Evolutionary conservation across 2,797 vertebrate genomes (phyloP).

Genomic region (Phaenicophaeus curvirostris): DNA sequence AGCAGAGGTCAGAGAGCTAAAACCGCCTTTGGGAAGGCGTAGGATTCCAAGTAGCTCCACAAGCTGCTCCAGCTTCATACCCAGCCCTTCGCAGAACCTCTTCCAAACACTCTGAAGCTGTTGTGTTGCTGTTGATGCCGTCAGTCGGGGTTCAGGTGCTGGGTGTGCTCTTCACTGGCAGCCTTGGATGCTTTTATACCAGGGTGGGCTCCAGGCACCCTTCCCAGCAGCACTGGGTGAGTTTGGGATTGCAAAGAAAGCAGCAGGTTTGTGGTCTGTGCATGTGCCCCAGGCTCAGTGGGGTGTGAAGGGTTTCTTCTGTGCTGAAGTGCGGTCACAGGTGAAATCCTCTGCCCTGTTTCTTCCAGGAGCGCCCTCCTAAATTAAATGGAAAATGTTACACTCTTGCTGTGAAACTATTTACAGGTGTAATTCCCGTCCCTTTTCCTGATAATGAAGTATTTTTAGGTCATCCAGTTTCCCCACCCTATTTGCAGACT

Average conservation of each 20-base stretch:
- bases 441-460: slow-evolving; percentile 29
- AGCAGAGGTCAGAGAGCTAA: not conserved
- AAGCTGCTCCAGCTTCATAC: not conserved
- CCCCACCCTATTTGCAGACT: slow-evolving; percentile 13
- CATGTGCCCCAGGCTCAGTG: not conserved
- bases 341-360: not conserved
- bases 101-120: not conserved
- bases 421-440: slow-evolving; percentile 7
- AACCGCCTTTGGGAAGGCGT: rapidly evolving
- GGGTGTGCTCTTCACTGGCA: rapidly evolving
- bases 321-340: rapidly evolving
- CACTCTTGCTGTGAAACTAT: not conserved
- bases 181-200: rapidly evolving
- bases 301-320: not conserved
- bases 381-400: not conserved
- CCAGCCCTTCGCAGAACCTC: not conserved
- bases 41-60: not conserved
- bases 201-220: not conserved
- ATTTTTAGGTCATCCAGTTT: slow-evolving; percentile 39
- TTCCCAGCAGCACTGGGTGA: not conserved
- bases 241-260: not conserved
- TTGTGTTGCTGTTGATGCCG: not conserved
- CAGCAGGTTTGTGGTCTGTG: rapidly evolving
- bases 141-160: rapidly evolving
- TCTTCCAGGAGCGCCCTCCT: not conserved